Percentiles rank a stretch among this genome's conserved stretches.
Evolutionary conservation across 1,140 invertebrate genomes (phyloP).

Genomic region (Pseudomyrmex pallidus): DNA sequence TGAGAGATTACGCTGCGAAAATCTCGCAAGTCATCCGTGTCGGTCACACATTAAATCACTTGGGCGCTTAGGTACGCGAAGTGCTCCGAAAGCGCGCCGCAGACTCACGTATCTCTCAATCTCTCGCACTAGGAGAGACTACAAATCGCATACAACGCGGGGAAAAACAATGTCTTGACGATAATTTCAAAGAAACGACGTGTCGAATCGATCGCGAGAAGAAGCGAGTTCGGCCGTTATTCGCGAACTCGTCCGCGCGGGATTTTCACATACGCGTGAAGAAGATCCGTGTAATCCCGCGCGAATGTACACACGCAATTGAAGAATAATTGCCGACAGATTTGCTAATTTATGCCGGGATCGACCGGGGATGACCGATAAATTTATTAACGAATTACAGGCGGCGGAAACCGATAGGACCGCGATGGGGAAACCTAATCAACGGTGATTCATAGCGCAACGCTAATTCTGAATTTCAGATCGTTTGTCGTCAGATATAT

Average conservation of each 20-base stretch:
- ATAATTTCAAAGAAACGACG: too few relatives aligned
- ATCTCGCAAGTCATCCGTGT: slow-evolving; percentile 43
- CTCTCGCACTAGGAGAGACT: neutral
- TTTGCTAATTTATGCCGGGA: slow-evolving; percentile 45
- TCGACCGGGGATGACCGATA: slow-evolving; percentile 23
- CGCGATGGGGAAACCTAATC: slow-evolving; percentile 40
- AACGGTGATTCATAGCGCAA: slow-evolving; percentile 47
- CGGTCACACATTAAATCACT: slow-evolving; percentile 31
- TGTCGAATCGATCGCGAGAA: too few relatives aligned
- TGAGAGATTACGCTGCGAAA: slow-evolving; percentile 28
- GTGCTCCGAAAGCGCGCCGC: slow-evolving; percentile 23
- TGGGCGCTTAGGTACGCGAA: neutral
- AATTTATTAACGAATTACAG: slow-evolving; percentile 58
- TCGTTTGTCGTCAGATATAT: neutral
- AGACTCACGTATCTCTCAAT: neutral
- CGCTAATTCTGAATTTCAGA: slow-evolving; percentile 39
- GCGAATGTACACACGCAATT: slow-evolving; percentile 7
- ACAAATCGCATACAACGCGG: too few relatives aligned
- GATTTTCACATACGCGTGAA: too few relatives aligned
- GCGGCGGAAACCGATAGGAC: slow-evolving; percentile 8
- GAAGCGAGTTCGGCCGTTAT: neutral
- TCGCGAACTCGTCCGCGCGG: too few relatives aligned
- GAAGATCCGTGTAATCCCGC: neutral
- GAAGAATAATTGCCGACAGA: slow-evolving; percentile 58
- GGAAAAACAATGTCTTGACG: too few relatives aligned